Conservation (phyloP, 2,113 vertebrate genomes). For the Sphyrna mokarran region DNA sequence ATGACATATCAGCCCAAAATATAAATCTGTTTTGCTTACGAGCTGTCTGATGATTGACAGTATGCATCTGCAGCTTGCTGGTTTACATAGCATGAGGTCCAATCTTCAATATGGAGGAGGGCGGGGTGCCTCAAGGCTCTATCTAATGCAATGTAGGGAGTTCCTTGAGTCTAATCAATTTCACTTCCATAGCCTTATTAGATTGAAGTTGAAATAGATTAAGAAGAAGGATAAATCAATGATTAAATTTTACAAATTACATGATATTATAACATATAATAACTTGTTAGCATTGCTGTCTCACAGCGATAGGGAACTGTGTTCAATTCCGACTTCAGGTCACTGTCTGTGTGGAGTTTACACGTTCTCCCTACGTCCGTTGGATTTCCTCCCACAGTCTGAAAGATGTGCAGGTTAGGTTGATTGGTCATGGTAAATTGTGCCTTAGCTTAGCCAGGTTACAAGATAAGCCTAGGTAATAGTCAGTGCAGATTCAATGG, state of each 20-base stretch:
- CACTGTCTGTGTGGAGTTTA: too few relatives aligned
- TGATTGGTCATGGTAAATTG: too few relatives aligned
- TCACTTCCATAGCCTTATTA: background rate
- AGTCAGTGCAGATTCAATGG: too few relatives aligned
- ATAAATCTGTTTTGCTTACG: background rate
- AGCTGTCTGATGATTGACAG: background rate
- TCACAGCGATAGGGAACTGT: too few relatives aligned
- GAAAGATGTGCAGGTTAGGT: too few relatives aligned
- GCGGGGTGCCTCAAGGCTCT: too few relatives aligned
- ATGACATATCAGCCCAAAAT: background rate
- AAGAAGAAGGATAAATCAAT: background rate
- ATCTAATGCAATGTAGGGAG: background rate
- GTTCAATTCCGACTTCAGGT: too few relatives aligned
- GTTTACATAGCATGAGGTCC: background rate
- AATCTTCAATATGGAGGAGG: background rate
- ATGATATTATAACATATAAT: background rate
- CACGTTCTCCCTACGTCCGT: too few relatives aligned
- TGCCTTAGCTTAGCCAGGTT: too few relatives aligned
- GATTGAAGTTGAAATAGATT: background rate
- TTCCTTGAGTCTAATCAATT: background rate
- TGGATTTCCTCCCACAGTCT: too few relatives aligned
- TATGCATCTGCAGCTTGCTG: background rate
- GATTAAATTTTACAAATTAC: background rate
- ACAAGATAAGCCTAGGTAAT: too few relatives aligned
- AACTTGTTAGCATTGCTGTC: too few relatives aligned